Base-by-base conservation (phyloP, 2,797 vertebrate species). In the Myotis pilosus region DNA sequence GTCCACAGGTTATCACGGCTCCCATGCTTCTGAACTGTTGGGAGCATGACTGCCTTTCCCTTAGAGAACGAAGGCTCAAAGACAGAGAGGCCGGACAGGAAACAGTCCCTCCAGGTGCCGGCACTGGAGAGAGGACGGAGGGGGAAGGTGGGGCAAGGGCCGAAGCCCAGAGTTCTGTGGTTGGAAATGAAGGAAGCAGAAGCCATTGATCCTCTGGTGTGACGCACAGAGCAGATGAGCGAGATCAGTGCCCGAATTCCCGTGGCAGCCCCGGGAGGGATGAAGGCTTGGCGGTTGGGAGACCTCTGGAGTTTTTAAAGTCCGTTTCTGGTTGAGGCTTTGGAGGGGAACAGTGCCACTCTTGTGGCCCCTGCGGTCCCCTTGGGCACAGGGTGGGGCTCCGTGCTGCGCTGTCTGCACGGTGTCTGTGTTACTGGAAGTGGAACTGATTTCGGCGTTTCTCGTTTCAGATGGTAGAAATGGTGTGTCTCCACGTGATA, bases 401-500 rank as follows among this genome's bases (percentile, higher is more conserved):
- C 38, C 36, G 55, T 19, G 68, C 41, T 68, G 23, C 25, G 62
- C 19, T n/a, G 15, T 41, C 55, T 20, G 20, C 87, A 38, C 3
- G 7, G 53, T 91, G 83, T 80, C 68, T 3, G 0, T 23, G 0
- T 19, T 44, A 16, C 13, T 89, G 64, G 53, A 44, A 80, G 47
- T 92, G 95, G 57, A 49, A 96, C 41, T 97, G 60, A 89, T 94
- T 96, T 92, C 94, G 19, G 2, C 60, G 9, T 97, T 95, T 96
- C 53, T 95, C 94, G 86, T 97, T 97, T 96, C 97, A 99, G 99
- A 99, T 99, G 99, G 99, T 99, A 25, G 99, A 99, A 97, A 99
- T 99, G 99, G 99, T 99, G 95, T 99, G 99, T 97, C 98, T 99
- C 96, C 99, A 99, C 97, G 99, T 99, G 97, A 99, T 99, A 97